Evolutionary conservation across 2,113 vertebrate genomes (phyloP).

Genomic region (Laticauda colubrina): DNA sequence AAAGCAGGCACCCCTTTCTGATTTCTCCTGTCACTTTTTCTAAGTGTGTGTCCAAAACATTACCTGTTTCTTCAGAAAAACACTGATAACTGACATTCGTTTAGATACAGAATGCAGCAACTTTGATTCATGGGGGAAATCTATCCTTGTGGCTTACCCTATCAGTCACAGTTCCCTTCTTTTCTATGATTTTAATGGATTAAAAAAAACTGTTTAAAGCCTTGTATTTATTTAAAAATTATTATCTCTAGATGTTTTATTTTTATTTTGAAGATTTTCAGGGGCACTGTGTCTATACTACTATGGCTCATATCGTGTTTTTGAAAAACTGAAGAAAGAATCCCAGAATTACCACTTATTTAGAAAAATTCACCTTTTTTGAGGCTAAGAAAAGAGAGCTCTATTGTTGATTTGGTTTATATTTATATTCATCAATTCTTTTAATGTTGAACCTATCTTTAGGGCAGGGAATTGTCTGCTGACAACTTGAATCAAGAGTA

Average conservation of each 20-base stretch:
- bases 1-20: not conserved
- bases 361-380: not conserved
- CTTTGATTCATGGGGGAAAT: not conserved
- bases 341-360: not conserved
- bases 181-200: not conserved
- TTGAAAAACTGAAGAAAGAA: not conserved
- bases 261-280: not conserved
- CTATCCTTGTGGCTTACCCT: not conserved
- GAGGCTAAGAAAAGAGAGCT: too few species aligned
- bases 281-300: not conserved
- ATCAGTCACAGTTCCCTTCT: not conserved
- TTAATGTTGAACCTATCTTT: slow-evolving; percentile 22
- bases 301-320: not conserved
- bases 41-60: not conserved
- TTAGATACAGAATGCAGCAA: not conserved
- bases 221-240: not conserved
- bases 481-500: slow-evolving; percentile 11
- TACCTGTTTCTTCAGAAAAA: not conserved
- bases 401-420: not conserved
- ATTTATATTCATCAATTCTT: not conserved
- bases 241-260: not conserved
- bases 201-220: not conserved
- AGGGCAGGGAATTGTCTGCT: slow-evolving; percentile 15
- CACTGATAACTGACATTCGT: too few species aligned
- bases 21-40: not conserved